Conservation (phyloP, 2,113 vertebrate genomes). For the Oryzias celebensis region DNA sequence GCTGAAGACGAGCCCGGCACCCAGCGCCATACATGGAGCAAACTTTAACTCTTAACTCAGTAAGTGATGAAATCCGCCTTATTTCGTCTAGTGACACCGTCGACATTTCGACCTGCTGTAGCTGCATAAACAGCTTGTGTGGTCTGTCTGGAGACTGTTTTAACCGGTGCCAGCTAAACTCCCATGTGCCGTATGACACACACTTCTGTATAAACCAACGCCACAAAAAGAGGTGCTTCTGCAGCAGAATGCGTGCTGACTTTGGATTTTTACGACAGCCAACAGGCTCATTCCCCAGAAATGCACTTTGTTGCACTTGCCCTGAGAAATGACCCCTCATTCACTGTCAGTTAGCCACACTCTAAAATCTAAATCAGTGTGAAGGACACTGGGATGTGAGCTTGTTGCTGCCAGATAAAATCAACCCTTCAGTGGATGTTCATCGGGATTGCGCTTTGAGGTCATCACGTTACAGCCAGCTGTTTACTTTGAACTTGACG, state of each 20-base stretch:
- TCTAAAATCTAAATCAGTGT: slow-evolving; percentile 13
- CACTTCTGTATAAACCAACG: slow-evolving; percentile 41
- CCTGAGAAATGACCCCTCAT: slow-evolving; percentile 21
- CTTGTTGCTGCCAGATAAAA: slow-evolving; percentile 7
- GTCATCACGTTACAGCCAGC: slow-evolving; percentile 7
- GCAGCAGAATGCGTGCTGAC: slow-evolving; percentile 36
- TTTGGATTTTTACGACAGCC: slow-evolving; percentile 35
- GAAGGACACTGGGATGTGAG: slow-evolving; percentile 1
- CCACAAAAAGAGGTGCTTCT: slow-evolving; percentile 14
- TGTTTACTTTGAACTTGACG: slow-evolving; percentile 52
- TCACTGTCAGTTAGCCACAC: background rate
- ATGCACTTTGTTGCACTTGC: slow-evolving; percentile 16
- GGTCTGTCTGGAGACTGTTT: slow-evolving; percentile 70
- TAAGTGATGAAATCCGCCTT: slow-evolving; percentile 62
- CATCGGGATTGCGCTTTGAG: slow-evolving; percentile 4
- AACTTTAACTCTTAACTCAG: slow-evolving; percentile 82
- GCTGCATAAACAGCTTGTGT: slow-evolving; percentile 59
- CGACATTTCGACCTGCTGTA: slow-evolving; percentile 45
- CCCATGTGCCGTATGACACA: slow-evolving; percentile 49
- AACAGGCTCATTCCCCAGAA: slow-evolving; percentile 27
- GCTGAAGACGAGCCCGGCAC: slow-evolving; percentile 64
- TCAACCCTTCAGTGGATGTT: background rate
- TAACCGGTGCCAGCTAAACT: slow-evolving; percentile 56
- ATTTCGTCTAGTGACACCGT: slow-evolving; percentile 19
- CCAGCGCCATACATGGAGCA: slow-evolving; percentile 82